Evolutionary conservation across 2,888 invertebrate genomes (phyloP).

Genomic region (Drosophila mulleri): DNA sequence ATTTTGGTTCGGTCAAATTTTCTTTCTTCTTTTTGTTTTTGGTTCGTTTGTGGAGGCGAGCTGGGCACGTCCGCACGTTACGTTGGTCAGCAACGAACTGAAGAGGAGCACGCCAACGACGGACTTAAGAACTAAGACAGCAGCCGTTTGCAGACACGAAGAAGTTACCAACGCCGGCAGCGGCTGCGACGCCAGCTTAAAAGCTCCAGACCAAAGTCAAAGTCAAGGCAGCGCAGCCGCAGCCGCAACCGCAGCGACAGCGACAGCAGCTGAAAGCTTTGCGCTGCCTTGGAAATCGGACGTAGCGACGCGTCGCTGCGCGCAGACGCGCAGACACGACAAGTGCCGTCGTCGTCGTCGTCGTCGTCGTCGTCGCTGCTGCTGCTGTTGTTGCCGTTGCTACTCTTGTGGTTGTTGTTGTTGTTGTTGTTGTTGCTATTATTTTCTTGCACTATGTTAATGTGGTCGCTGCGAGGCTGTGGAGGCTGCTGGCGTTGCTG

Average conservation of each 20-base stretch:
- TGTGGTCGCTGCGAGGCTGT: conserved; percentile 40
- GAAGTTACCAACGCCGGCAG: conserved; percentile 68
- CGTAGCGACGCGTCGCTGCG: conserved; percentile 6
- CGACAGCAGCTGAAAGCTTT: conserved; percentile 54
- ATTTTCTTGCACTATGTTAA: conserved; percentile 62
- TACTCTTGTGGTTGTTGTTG: conserved; percentile 47
- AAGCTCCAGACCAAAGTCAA: conserved; percentile 72
- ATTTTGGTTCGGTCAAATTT: conserved; percentile 10
- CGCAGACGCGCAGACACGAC: conserved; percentile 63
- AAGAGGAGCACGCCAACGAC: conserved; percentile 85
- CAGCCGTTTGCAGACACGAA: conserved; percentile 70
- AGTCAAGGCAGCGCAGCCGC: conserved; percentile 67
- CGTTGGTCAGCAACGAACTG: conserved; percentile 86
- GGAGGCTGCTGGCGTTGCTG: conserved; percentile 18
- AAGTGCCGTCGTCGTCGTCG: conserved; percentile 67
- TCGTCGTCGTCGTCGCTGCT: conserved; percentile 10
- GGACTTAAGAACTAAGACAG: conserved; percentile 85
- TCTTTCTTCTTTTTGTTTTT: conserved; percentile 6
- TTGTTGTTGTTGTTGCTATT: conserved; percentile 51
- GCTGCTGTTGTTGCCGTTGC: conserved; percentile 13
- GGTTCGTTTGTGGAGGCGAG: conserved; percentile 48
- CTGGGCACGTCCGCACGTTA: conserved; percentile 84
- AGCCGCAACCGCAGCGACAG: conserved; percentile 5
- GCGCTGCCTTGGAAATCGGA: conserved; percentile 27
- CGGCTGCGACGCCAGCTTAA: conserved; percentile 57